Percentiles rank a stretch among this genome's conserved stretches.
phyloP scores from a whole-genome alignment of 2,888 invertebrate species.

The Epinotia brunnichana region DNA sequence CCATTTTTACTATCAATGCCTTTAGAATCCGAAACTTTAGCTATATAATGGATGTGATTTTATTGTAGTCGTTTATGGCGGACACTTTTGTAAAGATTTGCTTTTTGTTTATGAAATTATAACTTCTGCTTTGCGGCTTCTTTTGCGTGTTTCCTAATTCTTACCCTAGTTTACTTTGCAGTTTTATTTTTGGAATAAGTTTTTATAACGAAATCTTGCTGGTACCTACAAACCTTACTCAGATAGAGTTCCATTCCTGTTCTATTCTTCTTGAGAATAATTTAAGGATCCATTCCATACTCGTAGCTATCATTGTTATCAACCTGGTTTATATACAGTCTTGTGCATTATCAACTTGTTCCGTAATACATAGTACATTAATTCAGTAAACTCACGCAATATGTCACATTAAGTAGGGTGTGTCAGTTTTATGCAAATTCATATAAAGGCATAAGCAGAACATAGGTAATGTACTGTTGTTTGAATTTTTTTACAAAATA shows the following conservation, averaged over 20 bases:
- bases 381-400: not conserved
- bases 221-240: too few relatives aligned
- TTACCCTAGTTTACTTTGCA: not conserved
- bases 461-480: not conserved
- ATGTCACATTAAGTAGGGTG: not conserved
- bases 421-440: not conserved
- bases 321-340: too few relatives aligned
- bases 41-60: conserved; percentile 24
- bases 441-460: too few relatives aligned
- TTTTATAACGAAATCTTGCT: too few relatives aligned
- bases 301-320: too few relatives aligned
- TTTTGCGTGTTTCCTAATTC: not conserved
- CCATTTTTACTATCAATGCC: conserved; percentile 49
- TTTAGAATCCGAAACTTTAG: conserved; percentile 49
- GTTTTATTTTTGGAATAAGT: too few relatives aligned
- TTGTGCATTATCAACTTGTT: too few relatives aligned
- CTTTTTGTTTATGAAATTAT: conserved; percentile 30
- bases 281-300: too few relatives aligned
- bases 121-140: conserved; percentile 10
- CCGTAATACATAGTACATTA: not conserved
- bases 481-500: too few relatives aligned
- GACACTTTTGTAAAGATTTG: conserved; percentile 24
- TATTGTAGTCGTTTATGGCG: conserved; percentile 46
- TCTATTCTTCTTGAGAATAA: too few relatives aligned
- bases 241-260: too few relatives aligned